These are phyloP conservation scores for Lasius platythorax DNA, from an alignment of 2,888 invertebrate species.

Conservation along the genomic window DNA sequence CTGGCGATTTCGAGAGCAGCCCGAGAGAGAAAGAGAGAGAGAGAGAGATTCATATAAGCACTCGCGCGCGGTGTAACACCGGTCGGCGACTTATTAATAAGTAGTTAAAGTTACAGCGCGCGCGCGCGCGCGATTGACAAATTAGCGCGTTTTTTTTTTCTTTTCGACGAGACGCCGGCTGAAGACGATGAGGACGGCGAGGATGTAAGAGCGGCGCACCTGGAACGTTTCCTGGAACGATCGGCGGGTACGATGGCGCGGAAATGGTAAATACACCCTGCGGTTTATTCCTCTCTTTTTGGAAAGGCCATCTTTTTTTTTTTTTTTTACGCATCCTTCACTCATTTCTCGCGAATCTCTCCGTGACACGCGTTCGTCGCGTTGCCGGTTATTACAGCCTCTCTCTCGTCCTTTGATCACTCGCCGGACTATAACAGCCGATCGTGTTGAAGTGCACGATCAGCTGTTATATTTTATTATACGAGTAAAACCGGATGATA, in stretches of 20 bases:
- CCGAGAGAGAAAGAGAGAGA: not conserved
- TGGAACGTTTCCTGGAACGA: slow-evolving; percentile 47
- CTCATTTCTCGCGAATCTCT: not conserved
- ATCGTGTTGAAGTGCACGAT: not conserved
- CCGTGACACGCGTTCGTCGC: slow-evolving; percentile 21
- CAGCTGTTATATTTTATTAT: not conserved
- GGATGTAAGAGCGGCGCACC: slow-evolving; percentile 66
- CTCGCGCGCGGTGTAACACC: not conserved
- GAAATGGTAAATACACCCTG: slow-evolving; percentile 69
- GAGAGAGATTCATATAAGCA: not conserved
- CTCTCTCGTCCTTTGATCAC: slow-evolving; percentile 21
- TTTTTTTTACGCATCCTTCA: not conserved
- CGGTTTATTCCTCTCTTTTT: not conserved
- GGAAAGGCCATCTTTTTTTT: not conserved
- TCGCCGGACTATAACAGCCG: not conserved
- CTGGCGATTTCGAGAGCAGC: not conserved
- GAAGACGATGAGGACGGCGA: slow-evolving; percentile 60
- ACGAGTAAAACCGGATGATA: not conserved
- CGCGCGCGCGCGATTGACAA: not conserved
- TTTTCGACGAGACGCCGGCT: slow-evolving; percentile 41
- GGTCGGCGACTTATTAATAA: not conserved
- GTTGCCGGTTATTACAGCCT: slow-evolving; percentile 16
- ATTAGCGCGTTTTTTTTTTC: not conserved
- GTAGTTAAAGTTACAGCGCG: not conserved
- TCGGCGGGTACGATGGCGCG: slow-evolving; percentile 62